A percentile compares a stretch with the other conserved stretches of the same genome.
Conservation (phyloP, 1,140 invertebrate species). For the Cydia pomonella region DNA sequence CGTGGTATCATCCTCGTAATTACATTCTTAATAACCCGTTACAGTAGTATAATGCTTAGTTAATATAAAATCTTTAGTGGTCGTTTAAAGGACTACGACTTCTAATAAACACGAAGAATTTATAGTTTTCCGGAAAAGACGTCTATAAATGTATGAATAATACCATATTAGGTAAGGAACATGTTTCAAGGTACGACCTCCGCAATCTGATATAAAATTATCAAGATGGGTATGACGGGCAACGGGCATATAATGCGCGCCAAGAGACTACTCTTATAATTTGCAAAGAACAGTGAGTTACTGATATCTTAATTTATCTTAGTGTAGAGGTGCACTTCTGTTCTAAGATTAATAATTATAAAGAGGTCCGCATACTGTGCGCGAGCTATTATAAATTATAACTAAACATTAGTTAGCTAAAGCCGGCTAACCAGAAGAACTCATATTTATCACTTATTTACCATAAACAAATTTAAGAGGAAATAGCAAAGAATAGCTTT, state of each 20-base stretch:
- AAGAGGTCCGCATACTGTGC: too few relatives aligned
- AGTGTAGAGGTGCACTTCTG: neutral
- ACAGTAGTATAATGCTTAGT: neutral
- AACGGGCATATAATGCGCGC: neutral
- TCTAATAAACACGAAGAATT: conserved; percentile 15
- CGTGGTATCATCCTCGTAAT: neutral
- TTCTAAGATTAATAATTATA: too few relatives aligned
- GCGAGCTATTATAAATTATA: too few relatives aligned
- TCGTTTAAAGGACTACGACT: neutral
- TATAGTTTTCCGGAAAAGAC: conserved; percentile 7
- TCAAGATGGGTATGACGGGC: conserved; percentile 17
- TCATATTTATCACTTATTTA: too few relatives aligned
- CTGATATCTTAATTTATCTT: conserved; percentile 20
- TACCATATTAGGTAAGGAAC: conserved; percentile 7
- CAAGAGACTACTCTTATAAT: neutral
- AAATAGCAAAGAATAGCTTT: too few relatives aligned
- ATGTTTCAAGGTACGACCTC: conserved; percentile 29
- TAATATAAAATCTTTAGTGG: neutral
- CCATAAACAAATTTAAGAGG: too few relatives aligned
- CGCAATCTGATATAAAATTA: conserved; percentile 16
- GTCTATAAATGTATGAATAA: neutral
- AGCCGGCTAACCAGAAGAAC: too few relatives aligned
- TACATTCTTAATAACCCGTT: neutral
- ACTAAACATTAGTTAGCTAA: too few relatives aligned
- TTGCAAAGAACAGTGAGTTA: neutral